Evolutionary conservation across 2,797 vertebrate species (phyloP).

Genomic region (Heliangelus exortis): DNA sequence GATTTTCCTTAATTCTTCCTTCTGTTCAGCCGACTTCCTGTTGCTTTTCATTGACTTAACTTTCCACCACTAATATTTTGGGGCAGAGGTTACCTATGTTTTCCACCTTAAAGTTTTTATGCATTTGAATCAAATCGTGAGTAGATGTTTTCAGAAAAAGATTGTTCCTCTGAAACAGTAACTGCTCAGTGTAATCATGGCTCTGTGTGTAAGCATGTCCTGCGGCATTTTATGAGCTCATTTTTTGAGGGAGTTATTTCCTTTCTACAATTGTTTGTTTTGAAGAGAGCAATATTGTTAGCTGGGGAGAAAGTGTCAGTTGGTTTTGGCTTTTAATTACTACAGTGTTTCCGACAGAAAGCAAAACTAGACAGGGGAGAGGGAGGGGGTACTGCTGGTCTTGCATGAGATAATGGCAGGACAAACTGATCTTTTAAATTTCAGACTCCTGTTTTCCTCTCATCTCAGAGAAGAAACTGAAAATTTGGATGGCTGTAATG

Average conservation of each 20-base stretch:
- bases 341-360: constrained; percentile 26
- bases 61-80: neutral
- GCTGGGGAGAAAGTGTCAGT: neutral
- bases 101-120: neutral
- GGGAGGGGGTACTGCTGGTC: neutral
- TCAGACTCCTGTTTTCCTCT: neutral
- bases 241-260: neutral
- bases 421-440: neutral
- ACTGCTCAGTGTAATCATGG: neutral
- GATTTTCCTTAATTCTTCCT: constrained; percentile 18
- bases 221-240: neutral
- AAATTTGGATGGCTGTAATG: neutral
- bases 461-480: neutral
- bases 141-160: neutral
- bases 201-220: neutral
- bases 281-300: neutral
- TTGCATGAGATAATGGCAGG: neutral
- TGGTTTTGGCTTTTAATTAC: neutral
- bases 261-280: neutral
- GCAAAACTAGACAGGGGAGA: neutral
- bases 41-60: constrained; percentile 10
- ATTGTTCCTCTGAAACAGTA: neutral
- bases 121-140: neutral
- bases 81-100: constrained; percentile 8
- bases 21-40: constrained; percentile 16